phyloP scores from a whole-genome alignment of 2,888 invertebrate genomes.

The Andrena praecox region DNA sequence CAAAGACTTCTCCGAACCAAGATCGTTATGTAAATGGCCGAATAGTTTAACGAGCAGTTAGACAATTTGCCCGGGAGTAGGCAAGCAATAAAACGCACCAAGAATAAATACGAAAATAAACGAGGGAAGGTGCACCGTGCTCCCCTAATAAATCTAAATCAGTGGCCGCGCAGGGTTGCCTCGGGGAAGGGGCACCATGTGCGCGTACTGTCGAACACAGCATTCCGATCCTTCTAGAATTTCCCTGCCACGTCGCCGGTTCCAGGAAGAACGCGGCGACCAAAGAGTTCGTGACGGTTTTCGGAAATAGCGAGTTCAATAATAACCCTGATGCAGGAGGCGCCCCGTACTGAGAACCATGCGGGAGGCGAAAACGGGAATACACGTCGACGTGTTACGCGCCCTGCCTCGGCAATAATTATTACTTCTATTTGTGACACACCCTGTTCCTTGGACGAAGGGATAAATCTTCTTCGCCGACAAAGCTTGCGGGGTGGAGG shows the following conservation, averaged over 20 bases:
- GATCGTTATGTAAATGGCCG: no score
- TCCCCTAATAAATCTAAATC: slow-evolving; percentile 47
- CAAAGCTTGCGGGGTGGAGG: no score
- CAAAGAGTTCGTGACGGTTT: slow-evolving; percentile 42
- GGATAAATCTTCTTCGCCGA: no score
- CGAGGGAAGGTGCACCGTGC: slow-evolving; percentile 1
- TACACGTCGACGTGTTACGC: slow-evolving; percentile 41
- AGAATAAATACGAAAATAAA: slow-evolving; percentile 26
- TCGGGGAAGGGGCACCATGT: background rate
- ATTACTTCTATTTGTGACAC: slow-evolving; percentile 24
- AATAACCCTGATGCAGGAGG: slow-evolving; percentile 74
- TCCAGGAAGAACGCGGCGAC: slow-evolving; percentile 50
- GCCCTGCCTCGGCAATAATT: slow-evolving; percentile 28
- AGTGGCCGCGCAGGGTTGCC: slow-evolving; percentile 22
- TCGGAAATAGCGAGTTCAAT: slow-evolving; percentile 71
- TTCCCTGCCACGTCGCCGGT: slow-evolving; percentile 37
- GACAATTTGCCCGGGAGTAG: background rate
- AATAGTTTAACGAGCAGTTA: background rate
- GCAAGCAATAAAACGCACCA: background rate
- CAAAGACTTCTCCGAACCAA: no score
- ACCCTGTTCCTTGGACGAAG: no score
- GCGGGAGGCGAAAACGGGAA: slow-evolving; percentile 71
- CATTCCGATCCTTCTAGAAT: slow-evolving; percentile 58
- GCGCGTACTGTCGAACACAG: slow-evolving; percentile 8
- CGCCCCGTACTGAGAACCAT: slow-evolving; percentile 67